phyloP scores from a whole-genome alignment of 2,797 vertebrate genomes.

The Semaprochilodus insignis region DNA sequence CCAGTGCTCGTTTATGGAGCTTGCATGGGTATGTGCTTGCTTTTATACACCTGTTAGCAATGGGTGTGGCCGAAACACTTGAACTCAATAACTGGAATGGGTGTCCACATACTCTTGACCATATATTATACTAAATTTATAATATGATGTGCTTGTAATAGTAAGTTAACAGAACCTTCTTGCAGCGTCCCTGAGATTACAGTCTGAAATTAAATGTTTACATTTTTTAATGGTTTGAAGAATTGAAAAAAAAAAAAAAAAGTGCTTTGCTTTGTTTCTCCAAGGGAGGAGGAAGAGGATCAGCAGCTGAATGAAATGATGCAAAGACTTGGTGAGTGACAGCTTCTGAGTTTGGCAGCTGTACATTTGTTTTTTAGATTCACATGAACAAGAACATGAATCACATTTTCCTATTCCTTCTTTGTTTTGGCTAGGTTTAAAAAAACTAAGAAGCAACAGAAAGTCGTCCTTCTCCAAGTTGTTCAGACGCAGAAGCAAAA shows the following conservation, averaged over 20 bases:
- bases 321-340: constrained; percentile 83
- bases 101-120: no score
- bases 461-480: constrained; percentile 79
- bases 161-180: no score
- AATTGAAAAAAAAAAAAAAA: background rate
- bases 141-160: no score
- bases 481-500: constrained; percentile 79
- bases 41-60: no score
- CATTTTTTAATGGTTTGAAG: no score
- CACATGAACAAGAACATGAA: background rate
- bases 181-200: no score
- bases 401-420: constrained; percentile 10
- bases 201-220: no score
- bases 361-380: background rate
- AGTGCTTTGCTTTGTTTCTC: constrained; percentile 32
- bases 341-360: background rate
- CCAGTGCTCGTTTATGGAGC: no score
- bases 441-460: constrained; percentile 75
- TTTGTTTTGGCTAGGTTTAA: constrained; percentile 69
- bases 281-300: constrained; percentile 93
- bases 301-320: constrained; percentile 91
- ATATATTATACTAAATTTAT: no score
- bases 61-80: no score
- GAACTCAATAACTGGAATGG: no score
- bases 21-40: no score